Percentiles rank a stretch among this genome's conserved stretches.
These are phyloP conservation scores for Noctua comes DNA, from an alignment of 2,888 invertebrate species.

Conservation along the genomic window DNA sequence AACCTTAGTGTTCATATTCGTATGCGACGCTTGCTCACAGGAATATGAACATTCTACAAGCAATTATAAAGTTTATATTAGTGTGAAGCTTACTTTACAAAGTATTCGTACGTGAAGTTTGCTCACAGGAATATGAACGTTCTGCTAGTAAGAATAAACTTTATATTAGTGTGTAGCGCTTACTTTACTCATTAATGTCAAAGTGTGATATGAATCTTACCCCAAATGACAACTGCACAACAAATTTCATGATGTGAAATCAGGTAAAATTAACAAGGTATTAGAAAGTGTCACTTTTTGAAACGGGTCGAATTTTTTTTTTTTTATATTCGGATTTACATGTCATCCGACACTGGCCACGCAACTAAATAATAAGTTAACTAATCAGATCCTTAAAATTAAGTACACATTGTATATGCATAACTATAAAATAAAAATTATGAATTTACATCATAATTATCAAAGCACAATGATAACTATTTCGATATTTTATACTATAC, in stretches of 20 bases:
- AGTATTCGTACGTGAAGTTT: not conserved
- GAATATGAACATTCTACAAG: too few species aligned
- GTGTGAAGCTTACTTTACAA: too few species aligned
- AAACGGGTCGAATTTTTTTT: not conserved
- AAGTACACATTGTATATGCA: constrained; percentile 74
- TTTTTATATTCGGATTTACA: not conserved
- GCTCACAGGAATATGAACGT: too few species aligned
- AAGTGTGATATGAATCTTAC: not conserved
- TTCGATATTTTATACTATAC: not conserved
- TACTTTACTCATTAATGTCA: too few species aligned
- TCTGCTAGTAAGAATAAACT: too few species aligned
- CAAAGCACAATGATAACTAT: constrained; percentile 6
- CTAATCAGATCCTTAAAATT: constrained; percentile 66
- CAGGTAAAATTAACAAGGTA: not conserved
- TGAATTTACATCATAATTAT: constrained; percentile 1
- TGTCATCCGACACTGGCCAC: constrained; percentile 1
- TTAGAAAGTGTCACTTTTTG: not conserved
- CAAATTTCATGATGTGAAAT: not conserved
- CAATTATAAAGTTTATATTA: too few species aligned
- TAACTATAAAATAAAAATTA: constrained; percentile 54
- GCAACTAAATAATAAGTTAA: constrained; percentile 9
- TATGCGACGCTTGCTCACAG: not conserved
- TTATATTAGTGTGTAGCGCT: too few species aligned
- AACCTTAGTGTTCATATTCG: not conserved
- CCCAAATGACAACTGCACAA: too few species aligned